phyloP scores from a whole-genome alignment of 2,888 invertebrate species.

The Ptychoptera albimana region DNA sequence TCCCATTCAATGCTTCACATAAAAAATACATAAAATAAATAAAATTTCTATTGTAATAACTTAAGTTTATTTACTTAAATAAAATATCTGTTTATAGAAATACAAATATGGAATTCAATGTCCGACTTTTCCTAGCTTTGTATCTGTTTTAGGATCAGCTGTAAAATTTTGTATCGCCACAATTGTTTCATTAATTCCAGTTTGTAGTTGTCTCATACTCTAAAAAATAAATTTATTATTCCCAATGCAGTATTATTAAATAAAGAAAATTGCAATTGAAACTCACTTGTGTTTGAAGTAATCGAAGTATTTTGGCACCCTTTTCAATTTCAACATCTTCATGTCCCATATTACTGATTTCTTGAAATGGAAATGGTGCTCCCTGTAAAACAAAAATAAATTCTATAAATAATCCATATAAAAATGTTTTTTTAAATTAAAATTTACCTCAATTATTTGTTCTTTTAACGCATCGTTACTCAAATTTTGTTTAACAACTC shows the following conservation, averaged over 20 bases:
- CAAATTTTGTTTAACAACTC: slow-evolving; percentile 41
- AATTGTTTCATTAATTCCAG: slow-evolving; percentile 84
- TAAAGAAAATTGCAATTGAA: too few species aligned
- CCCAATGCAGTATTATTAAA: neutral
- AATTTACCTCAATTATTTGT: slow-evolving; percentile 13
- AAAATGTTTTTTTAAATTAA: neutral
- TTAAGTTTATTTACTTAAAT: neutral
- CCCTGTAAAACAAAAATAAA: slow-evolving; percentile 31
- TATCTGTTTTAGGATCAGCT: slow-evolving; percentile 93
- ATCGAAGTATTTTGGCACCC: slow-evolving; percentile 59
- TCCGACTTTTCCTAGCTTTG: slow-evolving; percentile 85
- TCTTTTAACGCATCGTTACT: slow-evolving; percentile 34
- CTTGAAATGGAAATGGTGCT: slow-evolving; percentile 52
- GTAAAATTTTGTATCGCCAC: slow-evolving; percentile 85
- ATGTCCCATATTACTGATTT: slow-evolving; percentile 45
- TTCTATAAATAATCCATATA: too few species aligned
- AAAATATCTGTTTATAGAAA: neutral
- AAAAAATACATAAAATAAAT: neutral
- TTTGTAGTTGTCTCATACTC: slow-evolving; percentile 50
- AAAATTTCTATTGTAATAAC: neutral
- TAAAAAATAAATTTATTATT: slow-evolving; percentile 11
- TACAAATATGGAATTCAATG: slow-evolving; percentile 23
- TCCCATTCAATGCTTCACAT: neutral
- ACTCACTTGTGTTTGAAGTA: slow-evolving; percentile 43
- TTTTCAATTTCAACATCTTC: slow-evolving; percentile 48